Evolutionary conservation across 2,797 vertebrate genomes (phyloP), one percentile per base, ranked within the genome.

Genomic region (Margarornis squamiger): DNA sequence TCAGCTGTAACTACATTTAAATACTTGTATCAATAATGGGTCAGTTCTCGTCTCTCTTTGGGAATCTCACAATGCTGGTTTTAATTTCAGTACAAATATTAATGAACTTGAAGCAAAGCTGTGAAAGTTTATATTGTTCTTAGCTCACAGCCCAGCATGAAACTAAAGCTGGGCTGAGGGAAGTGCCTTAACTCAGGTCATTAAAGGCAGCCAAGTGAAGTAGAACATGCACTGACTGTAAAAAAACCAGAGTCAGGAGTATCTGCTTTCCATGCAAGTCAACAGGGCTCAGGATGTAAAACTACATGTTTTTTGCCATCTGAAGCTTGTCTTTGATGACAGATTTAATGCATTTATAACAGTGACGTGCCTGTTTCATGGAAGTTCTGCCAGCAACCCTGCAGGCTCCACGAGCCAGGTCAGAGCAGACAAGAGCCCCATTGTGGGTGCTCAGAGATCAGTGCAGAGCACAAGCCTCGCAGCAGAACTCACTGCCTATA

Each of bases 381-480:
- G 49, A 89, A 90, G 75, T 19, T 71, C 55, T 45, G 86, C 4
- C 16, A 94, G 54, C 77, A 93, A 95, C 86, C 52, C 52, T 14
- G 16, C 61, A 79, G 36, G 65, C 65, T 78, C 3, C 51, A 36
- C 30, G 7, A 54, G 75, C 68, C 65, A 86, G 90, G 86, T 46
- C 62, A 70, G 62, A 73, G 51, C 48, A 73, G 24, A 55, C 61
- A 90, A 94, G 70, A 90, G 76, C 54, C 30, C 70, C 70, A 79
- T 59, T 94, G 90, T 96, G 73, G 79, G 30, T 21, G 51, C 76
- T 61, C 41, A 72, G 54, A 39, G 95, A 88, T 83, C 74, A 93
- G 75, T 13, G 74, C 67, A 73, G 51, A 75, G 74, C 63, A 63
- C 34, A 32, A 38, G 13, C 2, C 71, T 48, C 68, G 24, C 24